A percentile compares a stretch with the other conserved stretches of the same genome.
These are phyloP conservation scores for Indicator maculatus DNA, from an alignment of 2,113 vertebrate species.

Conservation along the genomic window DNA sequence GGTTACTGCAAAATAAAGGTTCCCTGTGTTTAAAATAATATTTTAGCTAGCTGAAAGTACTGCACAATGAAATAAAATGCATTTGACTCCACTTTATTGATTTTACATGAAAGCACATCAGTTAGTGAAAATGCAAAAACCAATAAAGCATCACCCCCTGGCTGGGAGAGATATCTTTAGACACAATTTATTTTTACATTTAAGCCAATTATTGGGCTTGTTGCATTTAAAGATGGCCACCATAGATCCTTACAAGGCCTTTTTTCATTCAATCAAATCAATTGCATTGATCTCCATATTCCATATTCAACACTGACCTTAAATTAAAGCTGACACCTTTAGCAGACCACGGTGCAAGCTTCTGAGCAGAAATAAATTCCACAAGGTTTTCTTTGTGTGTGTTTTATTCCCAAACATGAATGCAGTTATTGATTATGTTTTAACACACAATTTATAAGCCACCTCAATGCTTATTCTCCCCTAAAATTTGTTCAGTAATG, in stretches of 20 bases:
- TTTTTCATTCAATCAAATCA: conserved; percentile 75
- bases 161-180: conserved; percentile 67
- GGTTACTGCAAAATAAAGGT: conserved; percentile 58
- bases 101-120: conserved; percentile 78
- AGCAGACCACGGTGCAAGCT: conserved; percentile 46
- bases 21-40: conserved; percentile 46
- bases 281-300: conserved; percentile 72
- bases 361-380: conserved; percentile 62
- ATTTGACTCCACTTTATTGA: conserved; percentile 74
- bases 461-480: conserved; percentile 32
- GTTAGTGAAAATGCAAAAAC: conserved; percentile 78
- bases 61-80: conserved; percentile 69
- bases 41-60: conserved; percentile 51
- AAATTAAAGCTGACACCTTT: conserved; percentile 72
- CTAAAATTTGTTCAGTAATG: conserved; percentile 56
- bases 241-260: conserved; percentile 72
- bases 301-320: conserved; percentile 72
- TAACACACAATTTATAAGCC: conserved; percentile 63
- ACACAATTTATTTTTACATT: conserved; percentile 78
- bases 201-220: conserved; percentile 76
- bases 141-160: conserved; percentile 71
- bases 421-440: conserved; percentile 73
- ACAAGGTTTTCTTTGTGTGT: conserved; percentile 27
- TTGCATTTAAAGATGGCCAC: conserved; percentile 70
- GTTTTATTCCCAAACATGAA: conserved; percentile 59